Conservation (phyloP, 2,113 vertebrate species). For the Rostratula benghalensis region DNA sequence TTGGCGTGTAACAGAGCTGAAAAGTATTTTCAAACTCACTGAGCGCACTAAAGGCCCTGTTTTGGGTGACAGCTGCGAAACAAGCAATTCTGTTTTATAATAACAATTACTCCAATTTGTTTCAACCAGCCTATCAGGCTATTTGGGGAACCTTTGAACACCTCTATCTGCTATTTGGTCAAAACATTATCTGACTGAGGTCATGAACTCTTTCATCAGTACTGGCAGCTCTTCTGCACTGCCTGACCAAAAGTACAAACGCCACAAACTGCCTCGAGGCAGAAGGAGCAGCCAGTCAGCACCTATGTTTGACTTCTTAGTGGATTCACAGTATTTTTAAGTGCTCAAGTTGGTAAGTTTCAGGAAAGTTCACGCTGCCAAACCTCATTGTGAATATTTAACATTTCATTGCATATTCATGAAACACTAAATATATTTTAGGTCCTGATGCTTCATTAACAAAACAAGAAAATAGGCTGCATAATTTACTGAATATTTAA, state of each 20-base stretch:
- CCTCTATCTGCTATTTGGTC: slow-evolving; percentile 8
- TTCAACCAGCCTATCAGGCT: background rate
- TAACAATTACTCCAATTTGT: background rate
- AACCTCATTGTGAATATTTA: slow-evolving; percentile 14
- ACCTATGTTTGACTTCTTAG: background rate
- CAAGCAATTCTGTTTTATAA: background rate
- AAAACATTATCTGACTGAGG: background rate
- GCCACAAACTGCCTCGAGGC: background rate
- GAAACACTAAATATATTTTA: slow-evolving; percentile 46
- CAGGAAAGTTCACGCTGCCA: background rate
- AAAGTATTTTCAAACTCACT: slow-evolving; percentile 21
- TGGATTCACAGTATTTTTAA: background rate
- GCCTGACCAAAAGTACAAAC: background rate
- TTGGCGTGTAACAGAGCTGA: background rate
- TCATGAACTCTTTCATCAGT: background rate
- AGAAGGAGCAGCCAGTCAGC: background rate
- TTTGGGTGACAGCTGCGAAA: background rate
- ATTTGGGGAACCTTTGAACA: background rate
- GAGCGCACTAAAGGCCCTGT: background rate
- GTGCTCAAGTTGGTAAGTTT: background rate
- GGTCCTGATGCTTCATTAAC: slow-evolving; percentile 45
- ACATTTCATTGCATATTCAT: slow-evolving; percentile 49
- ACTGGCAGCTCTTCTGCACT: background rate
- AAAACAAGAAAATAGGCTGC: slow-evolving; percentile 42
- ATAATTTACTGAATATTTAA: slow-evolving; percentile 31